Evolutionary conservation across 2,113 vertebrate genomes (phyloP).

Genomic region (Pagrus major): DNA sequence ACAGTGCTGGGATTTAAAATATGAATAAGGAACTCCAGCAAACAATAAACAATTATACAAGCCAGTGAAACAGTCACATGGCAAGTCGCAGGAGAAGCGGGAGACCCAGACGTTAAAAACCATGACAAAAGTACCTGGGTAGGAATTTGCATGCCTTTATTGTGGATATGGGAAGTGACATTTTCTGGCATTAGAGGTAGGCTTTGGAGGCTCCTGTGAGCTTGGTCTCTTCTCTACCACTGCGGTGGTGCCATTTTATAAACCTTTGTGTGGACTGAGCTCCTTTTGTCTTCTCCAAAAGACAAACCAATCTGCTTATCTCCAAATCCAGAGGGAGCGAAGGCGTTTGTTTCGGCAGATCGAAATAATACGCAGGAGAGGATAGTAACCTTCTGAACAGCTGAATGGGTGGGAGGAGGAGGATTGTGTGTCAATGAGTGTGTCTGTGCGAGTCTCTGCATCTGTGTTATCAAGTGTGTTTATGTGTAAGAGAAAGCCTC

Average conservation of each 20-base stretch:
- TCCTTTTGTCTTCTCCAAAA: constrained; percentile 74
- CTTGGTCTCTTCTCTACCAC: constrained; percentile 44
- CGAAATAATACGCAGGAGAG: constrained; percentile 74
- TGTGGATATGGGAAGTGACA: constrained; percentile 73
- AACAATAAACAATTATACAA: constrained; percentile 19
- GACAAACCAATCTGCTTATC: constrained; percentile 83
- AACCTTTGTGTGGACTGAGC: constrained; percentile 72
- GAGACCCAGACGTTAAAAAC: constrained; percentile 43
- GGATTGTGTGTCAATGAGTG: constrained; percentile 45
- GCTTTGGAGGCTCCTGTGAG: constrained; percentile 51
- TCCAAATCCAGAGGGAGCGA: constrained; percentile 75
- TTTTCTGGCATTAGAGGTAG: constrained; percentile 71
- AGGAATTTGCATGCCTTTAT: constrained; percentile 72
- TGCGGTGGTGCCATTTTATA: constrained; percentile 67
- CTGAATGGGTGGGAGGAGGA: constrained; percentile 66
- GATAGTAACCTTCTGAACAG: constrained; percentile 75
- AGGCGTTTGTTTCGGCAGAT: constrained; percentile 74
- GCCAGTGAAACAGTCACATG: constrained; percentile 31
- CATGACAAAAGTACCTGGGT: constrained; percentile 56
- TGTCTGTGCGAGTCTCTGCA: constrained; percentile 27
- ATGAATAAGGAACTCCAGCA: constrained; percentile 37
- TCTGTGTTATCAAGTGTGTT: constrained; percentile 50
- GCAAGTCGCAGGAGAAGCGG: neutral
- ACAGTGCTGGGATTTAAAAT: constrained; percentile 21
- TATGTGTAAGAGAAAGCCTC: constrained; percentile 65